A percentile compares a stretch with the other conserved stretches of the same genome.
phyloP scores from a whole-genome alignment of 2,797 vertebrate genomes.

The Capromys pilorides region DNA sequence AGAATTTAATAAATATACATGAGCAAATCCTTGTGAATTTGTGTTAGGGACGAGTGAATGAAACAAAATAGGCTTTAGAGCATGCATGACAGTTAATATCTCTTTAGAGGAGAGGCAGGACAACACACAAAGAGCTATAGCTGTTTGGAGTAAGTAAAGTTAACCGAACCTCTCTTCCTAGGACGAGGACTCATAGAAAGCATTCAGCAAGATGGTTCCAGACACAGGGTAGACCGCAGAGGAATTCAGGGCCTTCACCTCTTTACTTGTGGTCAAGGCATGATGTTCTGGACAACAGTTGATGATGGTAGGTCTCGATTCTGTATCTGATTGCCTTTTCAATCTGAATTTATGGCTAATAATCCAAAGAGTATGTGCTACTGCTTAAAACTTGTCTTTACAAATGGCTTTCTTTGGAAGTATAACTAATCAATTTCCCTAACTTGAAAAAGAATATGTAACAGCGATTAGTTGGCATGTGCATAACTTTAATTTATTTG shows the following conservation, averaged over 20 bases:
- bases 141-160: background rate
- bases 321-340: background rate
- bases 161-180: slow-evolving; percentile 59
- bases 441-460: background rate
- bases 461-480: background rate
- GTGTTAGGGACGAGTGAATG: background rate
- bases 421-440: background rate
- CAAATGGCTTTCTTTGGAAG: background rate
- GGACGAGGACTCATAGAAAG: slow-evolving; percentile 84
- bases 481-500: background rate
- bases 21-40: background rate
- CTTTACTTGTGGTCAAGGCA: slow-evolving; percentile 87
- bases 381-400: background rate
- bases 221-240: slow-evolving; percentile 86
- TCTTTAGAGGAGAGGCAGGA: background rate
- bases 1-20: background rate
- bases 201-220: slow-evolving; percentile 86
- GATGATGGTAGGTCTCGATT: slow-evolving; percentile 81
- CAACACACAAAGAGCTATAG: background rate
- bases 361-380: background rate
- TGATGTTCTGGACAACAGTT: slow-evolving; percentile 90
- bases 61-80: background rate
- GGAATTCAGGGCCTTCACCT: slow-evolving; percentile 86
- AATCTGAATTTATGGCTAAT: background rate
- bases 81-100: background rate